Percentiles rank a stretch among this genome's conserved stretches.
phyloP scores from a whole-genome alignment of 2,888 invertebrate species.

The Lycocerus yunnanus region DNA sequence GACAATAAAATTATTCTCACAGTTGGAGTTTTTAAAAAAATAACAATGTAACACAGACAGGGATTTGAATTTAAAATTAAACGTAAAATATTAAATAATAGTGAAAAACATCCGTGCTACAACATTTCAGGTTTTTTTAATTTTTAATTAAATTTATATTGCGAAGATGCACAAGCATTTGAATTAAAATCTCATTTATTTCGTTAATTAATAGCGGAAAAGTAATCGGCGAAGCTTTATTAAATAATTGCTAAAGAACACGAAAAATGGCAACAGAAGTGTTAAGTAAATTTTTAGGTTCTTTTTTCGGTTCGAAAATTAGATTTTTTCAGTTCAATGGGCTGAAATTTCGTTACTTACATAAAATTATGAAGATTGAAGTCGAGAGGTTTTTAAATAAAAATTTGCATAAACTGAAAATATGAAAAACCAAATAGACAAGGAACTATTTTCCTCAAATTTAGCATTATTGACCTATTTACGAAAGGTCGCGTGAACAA shows the following conservation, averaged over 20 bases:
- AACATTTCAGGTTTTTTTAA: not conserved
- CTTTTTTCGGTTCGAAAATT: not conserved
- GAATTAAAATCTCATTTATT: not conserved
- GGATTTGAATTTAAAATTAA: not conserved
- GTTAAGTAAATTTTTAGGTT: not conserved
- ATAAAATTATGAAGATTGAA: not conserved
- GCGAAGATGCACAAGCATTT: not conserved
- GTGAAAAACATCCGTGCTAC: not conserved
- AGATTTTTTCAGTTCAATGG: not conserved
- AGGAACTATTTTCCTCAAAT: not conserved
- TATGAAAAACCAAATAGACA: not conserved
- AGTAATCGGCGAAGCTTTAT: not conserved
- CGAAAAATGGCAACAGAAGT: not conserved
- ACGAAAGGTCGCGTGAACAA: slow-evolving; percentile 35
- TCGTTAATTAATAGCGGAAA: not conserved
- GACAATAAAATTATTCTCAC: not conserved
- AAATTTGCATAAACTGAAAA: not conserved
- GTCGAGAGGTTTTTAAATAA: not conserved
- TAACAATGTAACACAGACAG: not conserved
- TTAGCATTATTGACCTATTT: slow-evolving; percentile 32
- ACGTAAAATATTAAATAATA: not conserved
- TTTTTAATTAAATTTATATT: not conserved
- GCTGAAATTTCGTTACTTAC: not conserved
- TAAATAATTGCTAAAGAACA: not conserved
- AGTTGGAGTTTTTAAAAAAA: not conserved